Base-by-base conservation (phyloP, 2,888 invertebrate genomes). In the Tribolium freemani region DNA sequence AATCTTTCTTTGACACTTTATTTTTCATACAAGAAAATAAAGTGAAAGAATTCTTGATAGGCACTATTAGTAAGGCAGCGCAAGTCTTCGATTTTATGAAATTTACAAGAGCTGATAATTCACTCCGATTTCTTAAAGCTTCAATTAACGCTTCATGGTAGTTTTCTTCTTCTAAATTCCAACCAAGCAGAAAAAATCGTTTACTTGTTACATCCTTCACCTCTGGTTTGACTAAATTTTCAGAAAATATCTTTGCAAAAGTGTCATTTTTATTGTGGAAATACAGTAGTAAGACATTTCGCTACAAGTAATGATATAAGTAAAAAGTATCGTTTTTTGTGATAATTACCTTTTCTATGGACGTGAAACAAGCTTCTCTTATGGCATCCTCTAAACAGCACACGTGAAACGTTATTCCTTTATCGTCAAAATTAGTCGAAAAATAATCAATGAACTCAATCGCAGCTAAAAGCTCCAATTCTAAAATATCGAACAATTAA, bases 341-440 rank as follows among this genome's bases (percentile, higher is more conserved):
- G 16, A 16, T 38, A n/a, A n/a, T 38, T 99, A 16, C 93, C 98
- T 64, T 98, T 99, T 85, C 87, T 99, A 78, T 98, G 99, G 86
- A 87, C 96, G 75, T 99, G 45, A 75, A 68, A 58, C 79, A 77
- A n/a, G 75, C 71, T 64, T 73, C 53, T 5, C 63, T 48, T 31
- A 81, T 75, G 1, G 80, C 81, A 56, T 81, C 76, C 45, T 86
- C 90, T 99, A 9, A 90, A 99, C 72, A 75, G 10, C 77, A 76
- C n/a, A 58, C 57, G 54, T 80, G 75, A 69, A 83, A 80, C 10
- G 75, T 56, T 58, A 82, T 50, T 45, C 73, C 67, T 5, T 38
- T 30, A 51, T 74, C 71, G 8, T 69, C 71, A 66, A 76, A 75
- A 44, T 78, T 75, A 8, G 51, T 31, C 20, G 75, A 63, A 56